Conservation (phyloP, 2,888 invertebrate species). For the Noctua comes region DNA sequence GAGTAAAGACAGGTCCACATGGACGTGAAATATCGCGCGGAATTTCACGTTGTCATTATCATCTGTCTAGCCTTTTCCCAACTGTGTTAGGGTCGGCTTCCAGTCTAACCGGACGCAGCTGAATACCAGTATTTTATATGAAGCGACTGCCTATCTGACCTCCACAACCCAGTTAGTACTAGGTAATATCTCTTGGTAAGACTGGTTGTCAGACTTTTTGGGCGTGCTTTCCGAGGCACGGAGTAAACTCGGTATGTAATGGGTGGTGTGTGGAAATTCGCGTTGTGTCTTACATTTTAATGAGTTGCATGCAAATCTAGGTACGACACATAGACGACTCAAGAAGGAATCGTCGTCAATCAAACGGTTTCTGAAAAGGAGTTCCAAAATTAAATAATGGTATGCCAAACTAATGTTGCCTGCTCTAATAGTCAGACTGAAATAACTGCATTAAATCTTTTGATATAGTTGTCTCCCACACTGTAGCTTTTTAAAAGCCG, state of each 20-base stretch:
- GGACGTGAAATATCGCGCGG: background rate
- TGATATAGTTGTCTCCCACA: background rate
- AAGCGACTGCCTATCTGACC: too few species aligned
- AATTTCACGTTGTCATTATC: background rate
- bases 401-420: background rate
- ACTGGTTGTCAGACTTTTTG: too few species aligned
- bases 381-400: background rate
- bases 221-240: too few species aligned
- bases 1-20: conserved; percentile 6
- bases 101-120: too few species aligned
- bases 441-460: background rate
- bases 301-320: background rate
- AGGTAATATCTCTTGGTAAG: too few species aligned
- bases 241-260: too few species aligned
- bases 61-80: too few species aligned
- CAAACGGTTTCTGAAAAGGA: background rate
- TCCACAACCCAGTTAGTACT: too few species aligned
- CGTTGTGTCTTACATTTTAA: background rate
- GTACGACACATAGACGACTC: background rate
- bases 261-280: too few species aligned
- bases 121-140: too few species aligned
- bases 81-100: too few species aligned
- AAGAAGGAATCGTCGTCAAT: background rate
- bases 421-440: background rate
- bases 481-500: background rate